Base-by-base conservation (phyloP, 2,888 invertebrate genomes). In the Dryocosmus kuriphilus region DNA sequence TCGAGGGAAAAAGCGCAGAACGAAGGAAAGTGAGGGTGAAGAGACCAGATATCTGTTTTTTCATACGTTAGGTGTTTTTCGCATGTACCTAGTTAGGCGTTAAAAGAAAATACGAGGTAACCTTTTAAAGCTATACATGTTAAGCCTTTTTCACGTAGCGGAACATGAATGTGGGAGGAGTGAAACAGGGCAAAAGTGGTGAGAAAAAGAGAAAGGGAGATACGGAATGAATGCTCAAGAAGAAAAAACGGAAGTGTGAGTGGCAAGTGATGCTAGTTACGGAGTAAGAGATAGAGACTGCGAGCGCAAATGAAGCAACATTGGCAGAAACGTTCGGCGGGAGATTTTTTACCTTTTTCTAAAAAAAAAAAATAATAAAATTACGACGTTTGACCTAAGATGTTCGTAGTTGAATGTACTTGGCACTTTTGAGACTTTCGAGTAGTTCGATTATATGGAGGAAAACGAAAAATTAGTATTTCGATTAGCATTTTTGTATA, bases 281-380 rank as follows among this genome's bases (percentile, higher is more conserved):
- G 65, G 38, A 74, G 71, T 41, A 55, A 38, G 73, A 63, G 41
- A 63, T 57, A 65, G 63, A 75, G 46, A 57, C 71, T 38, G 32
- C 32, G 30, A 57, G 65, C 76, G 76, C 60, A 57, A 71, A 55
- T 63, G 60, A 41, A 74, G 35, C 30, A 74, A 60, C 9, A 77
- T 73, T 62, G 74, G 46, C 78, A 75, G 57, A 76, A 46, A 62
- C 38, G 79, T 81, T 83, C 83, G 79, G 77, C 75, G 62, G 79
- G 80, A 79, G 80, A 84, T 87, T 88, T 88, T 88, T 88, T 87
- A 87, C 88, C 85, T 86, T 87, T 87, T 88, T 87, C 87, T 87
- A 88, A 83, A 83, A 79, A 74, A 75, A 27, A 76, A 76, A 88
- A 83, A 83, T 78, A 74, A 75, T n/a, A 76, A 76, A 76, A 71